Evolutionary conservation across 2,113 vertebrate species (phyloP).

Genomic region (Bombycilla garrulus): DNA sequence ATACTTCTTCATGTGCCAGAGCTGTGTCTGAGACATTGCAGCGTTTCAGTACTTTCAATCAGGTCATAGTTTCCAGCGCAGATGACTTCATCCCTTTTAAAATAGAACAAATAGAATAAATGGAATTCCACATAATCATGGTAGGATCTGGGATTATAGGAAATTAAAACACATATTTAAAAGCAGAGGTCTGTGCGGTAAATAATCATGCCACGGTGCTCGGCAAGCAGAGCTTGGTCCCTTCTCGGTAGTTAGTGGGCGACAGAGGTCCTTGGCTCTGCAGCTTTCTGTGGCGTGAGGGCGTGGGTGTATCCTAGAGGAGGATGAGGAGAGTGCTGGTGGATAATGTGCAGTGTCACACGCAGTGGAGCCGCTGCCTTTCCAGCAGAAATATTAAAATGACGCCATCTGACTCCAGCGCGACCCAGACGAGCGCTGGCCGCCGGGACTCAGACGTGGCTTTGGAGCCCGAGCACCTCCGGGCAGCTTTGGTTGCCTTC

Average conservation of each 20-base stretch:
- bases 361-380: neutral
- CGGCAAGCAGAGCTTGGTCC: slow-evolving; percentile 29
- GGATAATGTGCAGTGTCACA: neutral
- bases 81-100: slow-evolving; percentile 77
- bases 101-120: slow-evolving; percentile 76
- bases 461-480: neutral
- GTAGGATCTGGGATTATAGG: slow-evolving; percentile 65
- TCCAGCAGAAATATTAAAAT: slow-evolving; percentile 7
- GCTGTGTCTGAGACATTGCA: slow-evolving; percentile 72
- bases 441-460: neutral
- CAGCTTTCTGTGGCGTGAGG: neutral
- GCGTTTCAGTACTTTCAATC: slow-evolving; percentile 67
- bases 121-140: slow-evolving; percentile 73
- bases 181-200: slow-evolving; percentile 5
- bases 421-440: fast-evolving
- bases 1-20: slow-evolving; percentile 72
- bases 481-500: neutral
- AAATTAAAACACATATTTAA: slow-evolving; percentile 74
- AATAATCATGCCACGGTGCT: slow-evolving; percentile 40
- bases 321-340: slow-evolving; percentile 18
- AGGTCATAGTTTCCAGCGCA: slow-evolving; percentile 76
- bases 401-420: neutral
- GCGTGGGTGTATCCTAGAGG: neutral
- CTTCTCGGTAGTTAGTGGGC: slow-evolving; percentile 14
- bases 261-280: neutral